Evolutionary conservation across 2,888 invertebrate genomes (phyloP).

Genomic region (Tryphoninae sp.): DNA sequence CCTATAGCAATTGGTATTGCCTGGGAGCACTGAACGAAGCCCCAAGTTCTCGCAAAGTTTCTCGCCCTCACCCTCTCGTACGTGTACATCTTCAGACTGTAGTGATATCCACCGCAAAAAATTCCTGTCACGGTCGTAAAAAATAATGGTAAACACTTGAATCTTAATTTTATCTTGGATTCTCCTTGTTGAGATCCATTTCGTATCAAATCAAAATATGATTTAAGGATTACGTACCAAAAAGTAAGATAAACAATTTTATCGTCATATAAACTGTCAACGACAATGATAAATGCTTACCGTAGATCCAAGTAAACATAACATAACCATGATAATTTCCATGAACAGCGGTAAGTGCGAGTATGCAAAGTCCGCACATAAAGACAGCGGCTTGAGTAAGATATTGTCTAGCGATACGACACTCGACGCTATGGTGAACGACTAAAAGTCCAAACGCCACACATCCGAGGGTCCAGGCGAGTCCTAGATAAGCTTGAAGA

Average conservation of each 20-base stretch:
- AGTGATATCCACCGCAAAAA: conserved; percentile 94
- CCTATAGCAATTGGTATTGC: conserved; percentile 93
- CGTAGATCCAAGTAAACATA: conserved; percentile 91
- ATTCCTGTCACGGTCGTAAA: conserved; percentile 84
- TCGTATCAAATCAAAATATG: not conserved
- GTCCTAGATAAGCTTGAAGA: conserved; percentile 89
- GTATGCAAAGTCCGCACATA: conserved; percentile 89
- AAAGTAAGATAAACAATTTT: not conserved
- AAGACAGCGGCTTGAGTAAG: conserved; percentile 91
- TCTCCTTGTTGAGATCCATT: not conserved
- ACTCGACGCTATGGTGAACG: conserved; percentile 92
- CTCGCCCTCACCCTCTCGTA: conserved; percentile 93
- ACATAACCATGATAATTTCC: conserved; percentile 90
- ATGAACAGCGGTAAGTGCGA: conserved; percentile 89
- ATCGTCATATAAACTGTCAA: not conserved
- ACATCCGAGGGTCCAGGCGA: conserved; percentile 92
- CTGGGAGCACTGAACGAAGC: conserved; percentile 93
- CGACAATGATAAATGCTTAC: conserved; percentile 79
- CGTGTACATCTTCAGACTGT: conserved; percentile 94
- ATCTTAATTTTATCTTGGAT: not conserved
- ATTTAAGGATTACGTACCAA: not conserved
- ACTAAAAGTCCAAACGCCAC: conserved; percentile 91
- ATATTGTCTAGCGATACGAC: conserved; percentile 92
- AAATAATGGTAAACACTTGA: conserved; percentile 1
- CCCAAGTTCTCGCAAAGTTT: conserved; percentile 94